phyloP scores from a whole-genome alignment of 2,888 invertebrate species.

The Folsomia candida region DNA sequence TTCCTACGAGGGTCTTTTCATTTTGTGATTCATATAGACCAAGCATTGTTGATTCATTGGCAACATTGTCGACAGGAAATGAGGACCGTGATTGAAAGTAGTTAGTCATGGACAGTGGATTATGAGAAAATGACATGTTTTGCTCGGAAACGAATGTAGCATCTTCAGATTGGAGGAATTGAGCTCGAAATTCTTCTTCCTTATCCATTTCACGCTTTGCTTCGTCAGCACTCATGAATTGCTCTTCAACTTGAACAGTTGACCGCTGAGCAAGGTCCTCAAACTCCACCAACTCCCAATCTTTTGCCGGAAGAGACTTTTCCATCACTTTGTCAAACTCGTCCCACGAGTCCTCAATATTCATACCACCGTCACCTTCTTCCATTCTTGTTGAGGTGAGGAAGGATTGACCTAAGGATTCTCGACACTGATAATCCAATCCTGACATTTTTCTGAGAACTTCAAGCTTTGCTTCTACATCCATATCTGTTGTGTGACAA shows the following conservation, averaged over 20 bases:
- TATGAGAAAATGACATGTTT: not conserved
- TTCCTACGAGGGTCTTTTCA: not conserved
- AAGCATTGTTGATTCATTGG: conserved; percentile 27
- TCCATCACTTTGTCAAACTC: conserved; percentile 30
- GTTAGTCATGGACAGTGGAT: conserved; percentile 19
- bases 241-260: conserved; percentile 15
- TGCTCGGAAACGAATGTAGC: conserved; percentile 19
- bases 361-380: no score
- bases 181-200: conserved; percentile 33
- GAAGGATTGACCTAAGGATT: no score
- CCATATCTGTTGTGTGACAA: not conserved
- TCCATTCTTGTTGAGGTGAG: no score
- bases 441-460: not conserved
- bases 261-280: conserved; percentile 21
- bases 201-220: conserved; percentile 26
- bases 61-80: conserved; percentile 24
- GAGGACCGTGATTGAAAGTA: conserved; percentile 37
- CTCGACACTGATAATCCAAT: not conserved
- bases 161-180: conserved; percentile 27
- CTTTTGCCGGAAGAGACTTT: conserved; percentile 6
- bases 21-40: not conserved
- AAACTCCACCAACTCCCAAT: conserved; percentile 17
- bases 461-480: not conserved
- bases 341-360: conserved; percentile 23
- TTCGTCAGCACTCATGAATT: conserved; percentile 23